Evolutionary conservation across 2,888 invertebrate species (phyloP), one percentile per base, ranked within the genome.

Genomic region (Drosophila robusta): DNA sequence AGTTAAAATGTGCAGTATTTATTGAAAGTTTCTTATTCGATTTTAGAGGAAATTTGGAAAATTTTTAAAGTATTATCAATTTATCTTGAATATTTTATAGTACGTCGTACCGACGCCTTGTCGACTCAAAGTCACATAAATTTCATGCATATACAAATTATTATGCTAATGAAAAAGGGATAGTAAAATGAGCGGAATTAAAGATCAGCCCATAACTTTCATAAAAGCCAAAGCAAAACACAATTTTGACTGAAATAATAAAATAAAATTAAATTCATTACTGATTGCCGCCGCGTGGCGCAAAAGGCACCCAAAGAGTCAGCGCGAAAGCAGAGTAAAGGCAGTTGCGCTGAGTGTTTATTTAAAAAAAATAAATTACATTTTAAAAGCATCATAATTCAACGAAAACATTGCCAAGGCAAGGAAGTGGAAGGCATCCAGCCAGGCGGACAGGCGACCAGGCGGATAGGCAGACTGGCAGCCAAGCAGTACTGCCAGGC

Each of bases 321-420:
- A 49, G 58, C 49, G 45, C 47, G 52, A 60, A 61, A 49, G 66
- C 65, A 56, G 56, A 72, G 38, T 22, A 61, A 70, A 75, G 49
- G 76, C 77, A 76, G 57, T 77, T 68, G 63, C 58, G 71, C 70
- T 61, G 78, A 70, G 82, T 83, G 86, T 86, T 87, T 87, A 83
- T 87, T 83, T 87, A 79, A 87, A 88, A 76, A 85, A 87, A 78
- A 83, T 85, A 88, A 88, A 84, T 84, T 84, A 83, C 88, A 79
- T 86, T 84, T 84, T 88, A 88, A 84, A 84, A 84, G 83, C 83
- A 86, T 84, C 83, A 84, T 84, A 84, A 84, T 88, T 84, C 89
- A 84, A 84, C 66, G 80, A 86, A 88, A 88, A 86, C 83, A 88
- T 72, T 72, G 67, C 80, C 74, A 80, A 72, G 70, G 64, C 70